A percentile compares a stretch with the other conserved stretches of the same genome.
These are phyloP conservation scores for Cantharis nigra DNA, from an alignment of 2,888 invertebrate species.

Conservation along the genomic window DNA sequence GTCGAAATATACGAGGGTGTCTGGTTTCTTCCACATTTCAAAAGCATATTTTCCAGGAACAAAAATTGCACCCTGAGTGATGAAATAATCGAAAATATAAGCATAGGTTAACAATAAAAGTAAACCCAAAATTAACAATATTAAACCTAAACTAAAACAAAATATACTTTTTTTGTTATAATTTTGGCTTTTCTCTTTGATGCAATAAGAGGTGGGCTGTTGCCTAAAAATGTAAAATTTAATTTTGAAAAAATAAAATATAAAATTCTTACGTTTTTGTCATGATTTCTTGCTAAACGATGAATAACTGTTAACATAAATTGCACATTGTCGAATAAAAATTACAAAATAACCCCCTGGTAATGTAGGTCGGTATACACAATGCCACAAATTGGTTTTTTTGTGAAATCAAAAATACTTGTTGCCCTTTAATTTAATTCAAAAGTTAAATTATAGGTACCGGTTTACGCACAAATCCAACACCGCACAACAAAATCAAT, in stretches of 20 bases:
- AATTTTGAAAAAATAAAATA: not conserved
- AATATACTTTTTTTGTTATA: not conserved
- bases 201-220: not conserved
- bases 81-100: not conserved
- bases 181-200: not conserved
- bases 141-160: not conserved
- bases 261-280: not conserved
- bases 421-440: not conserved
- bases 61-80: not conserved
- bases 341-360: not conserved
- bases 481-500: not conserved
- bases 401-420: not conserved
- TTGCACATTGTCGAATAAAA: not conserved
- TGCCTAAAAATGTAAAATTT: not conserved
- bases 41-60: not conserved
- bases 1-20: conserved; percentile 19
- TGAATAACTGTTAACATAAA: not conserved
- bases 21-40: not conserved
- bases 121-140: not conserved
- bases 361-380: too few relatives aligned
- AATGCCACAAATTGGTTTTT: too few relatives aligned
- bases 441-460: too few relatives aligned
- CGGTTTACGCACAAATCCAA: not conserved
- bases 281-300: not conserved
- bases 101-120: not conserved